Evolutionary conservation across 1,140 invertebrate genomes (phyloP).

Genomic region (Neodiprion lecontei): DNA sequence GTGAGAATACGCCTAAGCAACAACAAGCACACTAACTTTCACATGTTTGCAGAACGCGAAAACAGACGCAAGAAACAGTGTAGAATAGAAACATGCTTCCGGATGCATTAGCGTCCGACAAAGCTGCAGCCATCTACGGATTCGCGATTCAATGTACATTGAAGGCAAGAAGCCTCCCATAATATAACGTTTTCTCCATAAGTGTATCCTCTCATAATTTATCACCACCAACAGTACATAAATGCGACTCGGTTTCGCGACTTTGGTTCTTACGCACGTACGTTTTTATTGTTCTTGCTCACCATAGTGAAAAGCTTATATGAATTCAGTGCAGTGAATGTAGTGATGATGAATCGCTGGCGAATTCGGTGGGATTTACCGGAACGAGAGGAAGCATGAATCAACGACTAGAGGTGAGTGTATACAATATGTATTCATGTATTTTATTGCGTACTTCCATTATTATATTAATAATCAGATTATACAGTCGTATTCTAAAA

Average conservation of each 20-base stretch:
- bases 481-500: conserved; percentile 50
- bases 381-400: neutral
- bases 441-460: conserved; percentile 24
- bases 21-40: neutral
- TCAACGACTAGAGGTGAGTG: neutral
- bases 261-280: too few relatives aligned
- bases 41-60: neutral
- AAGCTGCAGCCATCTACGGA: neutral
- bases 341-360: neutral
- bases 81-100: neutral
- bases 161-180: neutral
- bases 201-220: neutral
- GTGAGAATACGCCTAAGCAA: neutral
- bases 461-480: conserved; percentile 52
- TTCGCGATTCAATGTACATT: neutral
- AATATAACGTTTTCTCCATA: neutral
- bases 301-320: neutral
- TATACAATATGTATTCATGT: neutral
- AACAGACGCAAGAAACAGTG: neutral
- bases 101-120: neutral
- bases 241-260: too few relatives aligned
- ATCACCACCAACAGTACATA: neutral
- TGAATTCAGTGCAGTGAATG: neutral
- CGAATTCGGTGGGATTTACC: neutral
- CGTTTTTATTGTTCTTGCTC: too few relatives aligned